Evolutionary conservation across 2,888 invertebrate species (phyloP).

Genomic region (Adelphocoris suturalis): DNA sequence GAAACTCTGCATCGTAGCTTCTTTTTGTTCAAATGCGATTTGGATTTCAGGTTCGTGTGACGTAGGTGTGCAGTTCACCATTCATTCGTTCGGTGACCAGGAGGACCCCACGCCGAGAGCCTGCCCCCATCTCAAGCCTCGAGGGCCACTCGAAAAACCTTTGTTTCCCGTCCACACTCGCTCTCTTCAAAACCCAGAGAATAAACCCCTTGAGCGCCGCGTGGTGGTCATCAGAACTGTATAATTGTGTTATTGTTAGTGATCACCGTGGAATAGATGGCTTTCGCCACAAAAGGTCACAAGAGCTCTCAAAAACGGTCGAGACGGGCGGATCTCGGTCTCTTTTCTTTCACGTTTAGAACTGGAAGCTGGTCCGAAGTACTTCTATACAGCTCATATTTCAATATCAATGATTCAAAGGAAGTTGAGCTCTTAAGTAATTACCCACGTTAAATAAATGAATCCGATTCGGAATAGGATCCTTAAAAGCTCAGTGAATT

Average conservation of each 20-base stretch:
- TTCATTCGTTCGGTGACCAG: not conserved
- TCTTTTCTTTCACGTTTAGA: not conserved
- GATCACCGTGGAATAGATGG: not conserved
- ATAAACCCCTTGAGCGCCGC: constrained; percentile 24
- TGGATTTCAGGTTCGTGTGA: no score
- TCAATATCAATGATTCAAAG: not conserved
- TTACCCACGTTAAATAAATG: no score
- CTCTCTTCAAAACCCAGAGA: not conserved
- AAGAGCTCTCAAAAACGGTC: not conserved
- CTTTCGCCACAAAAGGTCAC: not conserved
- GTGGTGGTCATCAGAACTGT: constrained; percentile 33
- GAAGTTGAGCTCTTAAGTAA: not conserved
- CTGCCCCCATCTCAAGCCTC: constrained; percentile 4
- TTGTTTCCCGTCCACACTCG: constrained; percentile 37
- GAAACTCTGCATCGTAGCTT: no score
- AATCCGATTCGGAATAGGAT: no score
- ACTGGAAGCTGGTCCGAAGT: not conserved
- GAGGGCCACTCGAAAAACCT: constrained; percentile 32
- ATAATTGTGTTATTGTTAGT: constrained; percentile 44
- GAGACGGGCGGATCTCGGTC: not conserved
- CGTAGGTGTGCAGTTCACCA: not conserved
- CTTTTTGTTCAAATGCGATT: no score
- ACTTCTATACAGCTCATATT: not conserved
- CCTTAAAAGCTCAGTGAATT: no score
- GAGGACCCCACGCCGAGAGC: not conserved